Evolutionary conservation across 2,113 vertebrate species (phyloP).

Genomic region (Stictonetta naevosa): DNA sequence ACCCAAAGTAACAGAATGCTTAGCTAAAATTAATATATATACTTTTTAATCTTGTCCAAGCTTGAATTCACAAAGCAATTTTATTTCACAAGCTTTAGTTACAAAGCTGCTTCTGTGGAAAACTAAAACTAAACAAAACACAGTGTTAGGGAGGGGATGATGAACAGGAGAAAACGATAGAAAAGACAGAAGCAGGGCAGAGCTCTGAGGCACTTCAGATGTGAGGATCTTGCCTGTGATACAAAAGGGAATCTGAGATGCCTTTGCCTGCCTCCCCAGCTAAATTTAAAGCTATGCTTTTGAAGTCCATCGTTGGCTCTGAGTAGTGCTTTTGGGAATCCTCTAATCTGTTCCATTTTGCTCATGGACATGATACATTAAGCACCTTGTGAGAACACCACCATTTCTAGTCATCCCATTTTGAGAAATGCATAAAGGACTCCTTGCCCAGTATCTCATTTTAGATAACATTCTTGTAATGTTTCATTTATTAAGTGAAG

Average conservation of each 20-base stretch:
- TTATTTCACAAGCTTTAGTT: background rate
- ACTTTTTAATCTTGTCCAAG: background rate
- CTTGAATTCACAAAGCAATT: background rate
- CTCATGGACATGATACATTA: background rate
- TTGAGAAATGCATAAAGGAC: background rate
- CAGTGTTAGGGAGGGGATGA: background rate
- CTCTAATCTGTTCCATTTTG: background rate
- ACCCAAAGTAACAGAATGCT: background rate
- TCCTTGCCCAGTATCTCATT: background rate
- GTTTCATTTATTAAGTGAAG: background rate
- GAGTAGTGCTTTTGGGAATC: background rate
- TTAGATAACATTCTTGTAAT: background rate
- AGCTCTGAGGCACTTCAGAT: slow-evolving; percentile 40
- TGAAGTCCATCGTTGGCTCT: background rate
- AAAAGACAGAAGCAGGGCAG: slow-evolving; percentile 41
- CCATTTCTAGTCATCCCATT: background rate
- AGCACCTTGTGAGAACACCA: background rate
- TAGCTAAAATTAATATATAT: background rate
- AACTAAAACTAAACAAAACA: background rate
- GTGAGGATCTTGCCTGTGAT: background rate
- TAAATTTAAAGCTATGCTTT: background rate
- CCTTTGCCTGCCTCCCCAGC: background rate
- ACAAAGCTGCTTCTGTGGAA: background rate
- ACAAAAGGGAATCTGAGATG: background rate
- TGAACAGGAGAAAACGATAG: background rate